Base-by-base conservation (phyloP, 2,888 invertebrate species). In the Tolmerus cingulatus region DNA sequence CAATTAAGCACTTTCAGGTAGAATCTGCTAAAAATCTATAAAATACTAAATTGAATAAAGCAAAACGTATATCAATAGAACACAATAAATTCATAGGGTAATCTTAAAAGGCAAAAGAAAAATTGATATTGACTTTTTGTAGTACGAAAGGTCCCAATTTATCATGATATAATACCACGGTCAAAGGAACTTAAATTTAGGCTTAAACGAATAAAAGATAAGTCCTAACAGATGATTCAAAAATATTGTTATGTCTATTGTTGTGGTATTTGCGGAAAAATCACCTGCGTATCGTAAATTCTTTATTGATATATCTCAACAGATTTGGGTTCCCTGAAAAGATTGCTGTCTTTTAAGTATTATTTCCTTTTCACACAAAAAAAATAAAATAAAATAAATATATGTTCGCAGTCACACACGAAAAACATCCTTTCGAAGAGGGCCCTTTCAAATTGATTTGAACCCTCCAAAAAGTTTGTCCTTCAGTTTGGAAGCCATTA, bases 361-460 rank as follows among this genome's bases (percentile, higher is more conserved):
- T n/a, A 5, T n/a, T 51, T 16, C 19, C n/a, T 19, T n/a, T 51
- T n/a, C 7, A n/a, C 3, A 30, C 1, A 30, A 30, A 30, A 30
- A 30, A n/a, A 19, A 16, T 5, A 5, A 51, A n/a, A 51, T 5
- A 51, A n/a, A 51, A 51, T 51, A n/a, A n/a, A 27, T 12, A 43
- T 23, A 46, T 78, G 43, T 78, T 16, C 78, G 7, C 5, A 23
- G 23, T 78, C 43, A 78, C 40, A 37, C 27, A 78, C 78, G 23
- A 81, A 46, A 55, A 57, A 55, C 55, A n/a, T 34, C 34, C 57
- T 81, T 51, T 34, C 27, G 37, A 19, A 34, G 5, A 81, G 55
- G 5, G 16, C 81, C 81, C 16, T 81, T 81, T 37, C 27, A 55
- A 81, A 81, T 81, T 51, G 81, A 81, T 81, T 46, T 40, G 81